A percentile compares a stretch with the other conserved stretches of the same genome.
These are phyloP conservation scores for Melitaea cinxia DNA, from an alignment of 1,140 invertebrate genomes.

Conservation along the genomic window DNA sequence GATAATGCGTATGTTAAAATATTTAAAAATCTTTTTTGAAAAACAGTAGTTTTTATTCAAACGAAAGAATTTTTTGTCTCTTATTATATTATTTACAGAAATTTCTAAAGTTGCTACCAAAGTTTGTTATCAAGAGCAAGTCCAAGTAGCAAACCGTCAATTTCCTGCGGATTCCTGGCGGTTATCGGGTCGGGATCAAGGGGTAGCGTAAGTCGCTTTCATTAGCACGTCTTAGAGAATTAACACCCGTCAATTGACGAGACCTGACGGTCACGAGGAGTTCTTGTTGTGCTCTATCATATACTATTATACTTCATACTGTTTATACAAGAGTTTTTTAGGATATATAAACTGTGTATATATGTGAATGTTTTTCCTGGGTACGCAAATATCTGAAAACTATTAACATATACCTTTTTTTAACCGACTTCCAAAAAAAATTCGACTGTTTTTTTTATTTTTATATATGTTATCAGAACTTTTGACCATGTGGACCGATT, in stretches of 20 bases:
- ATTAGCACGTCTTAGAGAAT: slow-evolving; percentile 79
- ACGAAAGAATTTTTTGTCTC: too few species aligned
- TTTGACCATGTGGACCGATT: too few species aligned
- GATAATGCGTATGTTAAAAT: too few species aligned
- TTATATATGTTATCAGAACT: too few species aligned
- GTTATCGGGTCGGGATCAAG: slow-evolving; percentile 68
- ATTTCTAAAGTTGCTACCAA: slow-evolving; percentile 16
- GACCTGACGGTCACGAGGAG: slow-evolving; percentile 26
- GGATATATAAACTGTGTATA: background rate
- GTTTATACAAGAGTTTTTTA: too few species aligned
- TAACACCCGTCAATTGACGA: slow-evolving; percentile 67
- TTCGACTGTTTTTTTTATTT: too few species aligned
- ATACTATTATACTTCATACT: background rate
- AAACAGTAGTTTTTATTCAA: too few species aligned
- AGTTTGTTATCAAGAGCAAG: slow-evolving; percentile 42
- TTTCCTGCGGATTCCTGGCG: slow-evolving; percentile 71
- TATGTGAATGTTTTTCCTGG: too few species aligned
- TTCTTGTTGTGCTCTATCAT: slow-evolving; percentile 1
- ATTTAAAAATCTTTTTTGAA: too few species aligned
- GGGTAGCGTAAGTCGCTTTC: slow-evolving; percentile 64
- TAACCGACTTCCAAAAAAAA: too few species aligned
- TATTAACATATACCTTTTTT: too few species aligned
- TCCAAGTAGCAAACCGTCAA: slow-evolving; percentile 64
- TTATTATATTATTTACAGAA: background rate
- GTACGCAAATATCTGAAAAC: too few species aligned